Base-by-base conservation (phyloP, 1,140 invertebrate species). In the Atta cephalotes region DNA sequence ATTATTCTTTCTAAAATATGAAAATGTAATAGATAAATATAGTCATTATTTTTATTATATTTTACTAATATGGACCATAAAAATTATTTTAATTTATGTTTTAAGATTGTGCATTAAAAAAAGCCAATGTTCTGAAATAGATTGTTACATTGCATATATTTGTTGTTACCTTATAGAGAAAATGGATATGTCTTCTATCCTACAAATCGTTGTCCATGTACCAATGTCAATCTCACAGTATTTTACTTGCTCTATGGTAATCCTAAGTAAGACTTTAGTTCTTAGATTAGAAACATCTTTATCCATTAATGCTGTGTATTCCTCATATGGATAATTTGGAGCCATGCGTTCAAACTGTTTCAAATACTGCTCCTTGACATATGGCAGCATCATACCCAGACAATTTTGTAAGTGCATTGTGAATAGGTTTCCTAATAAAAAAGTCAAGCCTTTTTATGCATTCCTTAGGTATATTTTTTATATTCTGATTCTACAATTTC, bases 131-230 rank as follows among this genome's bases (percentile, higher is more conserved):
- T 10, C 60, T 56, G 45, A 68, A 49, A 71, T 78, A 45, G 28
- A n/a, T 14, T 16, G 0, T 66, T 9, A 45, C 9, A 35, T 70
- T 9, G 6, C 9, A 35, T 65, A 80, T 63, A 84, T 70, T 76
- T 49, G 78, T 21, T 76, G 70, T 86, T 93, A 95, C 92, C 97
- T 96, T 84, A 97, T 96, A 62, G 97, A 97, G 78, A 98, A 95
- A 91, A 96, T 98, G 92, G 97, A 98, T 60, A 99, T 94, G 82
- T 98, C 98, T 94, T 98, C 98, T 89, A 98, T 97, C 18, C 96
- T 95, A 92, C 98, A 98, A 10, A 98, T 95, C 74, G 97, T 96
- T 85, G 96, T 96, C 97, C 97, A 98, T 95, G 89, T 81, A n/a
- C 16, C 65, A 63, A 25, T 88, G 16, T 96, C 95, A 0, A 95